phyloP scores from a whole-genome alignment of 1,140 invertebrate species.

The Marisa cornuarietis region DNA sequence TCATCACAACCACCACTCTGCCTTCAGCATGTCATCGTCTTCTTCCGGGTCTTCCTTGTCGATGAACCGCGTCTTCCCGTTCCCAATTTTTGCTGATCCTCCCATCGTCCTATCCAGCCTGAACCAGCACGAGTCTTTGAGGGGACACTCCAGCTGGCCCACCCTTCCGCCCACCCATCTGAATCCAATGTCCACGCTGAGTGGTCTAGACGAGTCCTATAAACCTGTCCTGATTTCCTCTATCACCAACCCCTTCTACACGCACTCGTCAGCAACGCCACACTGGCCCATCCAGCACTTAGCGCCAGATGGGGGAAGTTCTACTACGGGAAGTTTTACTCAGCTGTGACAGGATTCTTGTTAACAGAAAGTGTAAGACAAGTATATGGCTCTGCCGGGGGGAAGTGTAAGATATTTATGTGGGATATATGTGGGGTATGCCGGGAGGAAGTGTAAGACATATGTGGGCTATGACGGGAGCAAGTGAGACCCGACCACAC shows the following conservation, averaged over 20 bases:
- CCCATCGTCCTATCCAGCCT: constrained; percentile 49
- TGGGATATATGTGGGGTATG: not conserved
- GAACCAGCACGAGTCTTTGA: constrained; percentile 44
- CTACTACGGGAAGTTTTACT: constrained; percentile 12
- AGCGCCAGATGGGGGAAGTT: constrained; percentile 7
- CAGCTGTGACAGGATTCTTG: constrained; percentile 6
- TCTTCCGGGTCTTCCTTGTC: not conserved
- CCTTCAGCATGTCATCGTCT: not conserved
- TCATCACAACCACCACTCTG: not conserved
- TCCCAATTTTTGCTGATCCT: constrained; percentile 53
- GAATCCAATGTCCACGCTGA: constrained; percentile 2
- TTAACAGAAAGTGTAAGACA: no score
- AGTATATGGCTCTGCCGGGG: no score
- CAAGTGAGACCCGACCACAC: not conserved
- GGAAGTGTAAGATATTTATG: no score
- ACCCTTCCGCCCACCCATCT: not conserved
- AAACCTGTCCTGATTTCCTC: constrained; percentile 50
- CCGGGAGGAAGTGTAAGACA: not conserved
- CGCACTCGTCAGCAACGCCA: constrained; percentile 78
- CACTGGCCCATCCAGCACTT: constrained; percentile 1
- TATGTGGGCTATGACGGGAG: not conserved
- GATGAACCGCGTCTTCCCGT: constrained; percentile 49
- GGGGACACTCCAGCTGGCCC: constrained; percentile 10
- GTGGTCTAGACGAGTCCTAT: constrained; percentile 27
- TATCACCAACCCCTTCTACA: constrained; percentile 53